Conservation (phyloP, 2,888 invertebrate genomes). For the Heterodera filipjevi region DNA sequence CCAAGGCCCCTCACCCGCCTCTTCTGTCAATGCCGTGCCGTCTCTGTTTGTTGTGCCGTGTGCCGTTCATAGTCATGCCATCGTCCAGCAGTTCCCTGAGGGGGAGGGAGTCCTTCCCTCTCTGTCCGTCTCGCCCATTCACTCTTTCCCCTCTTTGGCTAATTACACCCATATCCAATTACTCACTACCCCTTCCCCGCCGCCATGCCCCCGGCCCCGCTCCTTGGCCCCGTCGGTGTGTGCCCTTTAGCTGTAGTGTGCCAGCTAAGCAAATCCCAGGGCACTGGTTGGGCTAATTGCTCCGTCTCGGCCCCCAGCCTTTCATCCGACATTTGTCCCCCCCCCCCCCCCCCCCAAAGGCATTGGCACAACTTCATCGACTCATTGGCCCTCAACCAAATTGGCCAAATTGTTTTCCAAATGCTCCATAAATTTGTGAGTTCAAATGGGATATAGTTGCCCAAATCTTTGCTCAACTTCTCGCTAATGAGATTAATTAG, state of each 20-base stretch:
- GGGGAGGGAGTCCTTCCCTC: not conserved
- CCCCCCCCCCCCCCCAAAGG: not conserved
- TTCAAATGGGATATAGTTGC: not conserved
- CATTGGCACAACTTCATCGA: not conserved
- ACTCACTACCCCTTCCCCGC: not conserved
- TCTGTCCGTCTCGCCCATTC: not conserved
- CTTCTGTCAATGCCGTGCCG: not conserved
- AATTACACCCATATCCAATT: constrained; percentile 25
- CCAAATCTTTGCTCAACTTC: not conserved
- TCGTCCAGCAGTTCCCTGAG: not conserved
- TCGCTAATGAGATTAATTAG: no score
- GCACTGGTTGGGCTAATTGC: constrained; percentile 10
- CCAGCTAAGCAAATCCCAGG: constrained; percentile 5
- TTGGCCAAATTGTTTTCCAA: not conserved
- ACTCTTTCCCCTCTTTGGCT: not conserved
- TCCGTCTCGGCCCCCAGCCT: not conserved
- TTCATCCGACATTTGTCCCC: constrained; percentile 2
- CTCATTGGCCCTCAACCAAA: not conserved
- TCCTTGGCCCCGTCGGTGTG: not conserved
- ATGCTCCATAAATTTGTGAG: not conserved
- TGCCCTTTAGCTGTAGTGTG: not conserved
- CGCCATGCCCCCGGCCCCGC: no score
- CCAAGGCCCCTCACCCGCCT: no score
- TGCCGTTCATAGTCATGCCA: not conserved
- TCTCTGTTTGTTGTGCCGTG: not conserved